Evolutionary conservation across 1,140 invertebrate genomes (phyloP), one percentile per base, ranked within the genome.

Genomic region (Bombus huntii): DNA sequence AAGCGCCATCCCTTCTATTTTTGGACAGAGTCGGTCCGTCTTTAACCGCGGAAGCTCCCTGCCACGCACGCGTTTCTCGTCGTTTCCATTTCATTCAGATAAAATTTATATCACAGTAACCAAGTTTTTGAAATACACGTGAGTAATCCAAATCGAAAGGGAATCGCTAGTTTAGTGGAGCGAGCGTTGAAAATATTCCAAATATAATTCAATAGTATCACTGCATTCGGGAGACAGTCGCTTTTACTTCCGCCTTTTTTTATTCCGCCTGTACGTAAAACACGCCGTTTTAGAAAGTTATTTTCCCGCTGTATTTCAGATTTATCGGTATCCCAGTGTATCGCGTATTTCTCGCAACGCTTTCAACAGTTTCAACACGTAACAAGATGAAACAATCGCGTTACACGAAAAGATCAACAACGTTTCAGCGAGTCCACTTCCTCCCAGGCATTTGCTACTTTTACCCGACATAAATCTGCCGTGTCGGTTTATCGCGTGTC

Each of bases 1-100:
- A 75, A 79, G 70, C 75, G 77, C 66, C 81, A 68, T 57, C 72
- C 87, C 78, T 53, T 42, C 81, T 83, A 53, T 77, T 57, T 77
- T 76, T 65, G 5, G 31, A 31, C 34, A 76, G 81, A 28, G 44
- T 34, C n/a, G 25, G 22, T 44, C 15, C 59, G 59, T 3, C 59
- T 62, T 62, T 34, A 66, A 25, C 62, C 18, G 15, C 4, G 18
- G 31, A 34, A 68, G 31, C 2, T 34, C 34, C 6, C 12, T 31
- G 65, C 12, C 31, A 42, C 2, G 47, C 71, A 15, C 34, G 9
- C 12, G 31, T 34, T 57, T n/a, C 18, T 37, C n/a, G 31, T 37
- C 22, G 34, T 37, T 39, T 28, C 68, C 1, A 9, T 28, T 47
- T 6, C 12, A 18, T 66, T 18, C n/a, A 0, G 5, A 53, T 53